Evolutionary conservation across 1,140 invertebrate species (phyloP), one percentile per base, ranked within the genome.

Genomic region (Papilio glaucus): DNA sequence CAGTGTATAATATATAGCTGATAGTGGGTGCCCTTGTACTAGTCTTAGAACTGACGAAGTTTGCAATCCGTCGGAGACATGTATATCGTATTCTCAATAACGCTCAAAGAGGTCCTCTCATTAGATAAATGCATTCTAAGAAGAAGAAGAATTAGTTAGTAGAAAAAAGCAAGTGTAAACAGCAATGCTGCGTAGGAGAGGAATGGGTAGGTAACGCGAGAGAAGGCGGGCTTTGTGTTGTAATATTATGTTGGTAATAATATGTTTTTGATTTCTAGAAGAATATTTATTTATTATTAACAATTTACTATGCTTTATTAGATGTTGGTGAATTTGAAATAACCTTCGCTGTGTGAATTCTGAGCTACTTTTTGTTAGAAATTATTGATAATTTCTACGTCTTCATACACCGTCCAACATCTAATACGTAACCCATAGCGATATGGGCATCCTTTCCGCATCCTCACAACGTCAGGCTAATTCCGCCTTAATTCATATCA

Each of bases 401-500:
- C 49, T 57, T 57, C 49, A 57, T 13, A 57, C 18, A 21, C 18
- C 21, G 9, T 57, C 49, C 49, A 57, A 57, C 49, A 57, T 63
- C 60, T 69, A 69, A 69, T 57, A 24, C n/a, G n/a, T n/a, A n/a
- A n/a, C 42, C 67, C n/a, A 37, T 15, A 41, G 18, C 62, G 21
- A 18, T 49, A 37, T 49, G 42, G 67, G 5, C 7, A 18, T 15
- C 63, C 41, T 49, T 33, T 42, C 41, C 67, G 8, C 41, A 29
- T 65, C 62, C 62, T 49, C 39, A 8, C 45, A 49, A 42, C 21
- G 72, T 80, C 78, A 83, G 85, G 84, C 87, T 75, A 81, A 79
- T 80, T 71, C 49, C 72, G 83, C 85, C 84, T 78, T 82, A 79
- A 83, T 88, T 88, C 85, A 78, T 79, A 79, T 72, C 77, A 78